These are phyloP conservation scores for Archips crataeganus DNA, from an alignment of 2,888 invertebrate genomes.

Conservation along the genomic window DNA sequence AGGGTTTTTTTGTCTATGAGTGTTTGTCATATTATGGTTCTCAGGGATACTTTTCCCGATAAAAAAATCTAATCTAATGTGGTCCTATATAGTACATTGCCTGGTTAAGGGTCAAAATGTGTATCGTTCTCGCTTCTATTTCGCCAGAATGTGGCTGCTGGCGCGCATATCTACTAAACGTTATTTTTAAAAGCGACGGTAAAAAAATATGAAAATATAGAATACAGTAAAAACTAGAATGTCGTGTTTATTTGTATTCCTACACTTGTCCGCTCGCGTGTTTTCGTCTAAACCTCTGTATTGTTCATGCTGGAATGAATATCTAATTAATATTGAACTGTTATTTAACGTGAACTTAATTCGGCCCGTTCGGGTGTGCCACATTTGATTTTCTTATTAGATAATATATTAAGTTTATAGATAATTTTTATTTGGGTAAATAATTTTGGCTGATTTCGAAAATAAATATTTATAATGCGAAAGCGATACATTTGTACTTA, in stretches of 20 bases:
- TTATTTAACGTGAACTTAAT: slow-evolving; percentile 31
- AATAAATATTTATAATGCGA: slow-evolving; percentile 80
- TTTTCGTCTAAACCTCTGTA: slow-evolving; percentile 7
- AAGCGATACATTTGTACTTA: slow-evolving; percentile 58
- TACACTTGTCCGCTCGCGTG: not conserved
- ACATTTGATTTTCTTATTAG: slow-evolving; percentile 62
- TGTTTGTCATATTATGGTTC: too few relatives aligned
- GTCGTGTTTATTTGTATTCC: not conserved
- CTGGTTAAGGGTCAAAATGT: too few relatives aligned
- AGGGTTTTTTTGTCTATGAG: too few relatives aligned
- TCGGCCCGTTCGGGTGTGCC: slow-evolving; percentile 49
- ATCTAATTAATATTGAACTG: slow-evolving; percentile 28
- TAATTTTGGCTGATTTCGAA: slow-evolving; percentile 82
- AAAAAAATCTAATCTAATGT: too few relatives aligned
- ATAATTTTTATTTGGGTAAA: slow-evolving; percentile 78
- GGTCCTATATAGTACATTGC: too few relatives aligned
- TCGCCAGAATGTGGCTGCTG: not conserved
- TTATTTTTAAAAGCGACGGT: not conserved
- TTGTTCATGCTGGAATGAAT: slow-evolving; percentile 28
- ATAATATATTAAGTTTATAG: slow-evolving; percentile 77
- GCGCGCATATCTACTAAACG: not conserved
- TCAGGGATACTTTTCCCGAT: too few relatives aligned
- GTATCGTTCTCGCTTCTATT: not conserved
- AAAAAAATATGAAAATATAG: not conserved
- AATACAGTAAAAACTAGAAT: not conserved